Evolutionary conservation across 2,797 vertebrate genomes (phyloP).

Genomic region (Morelia viridis): DNA sequence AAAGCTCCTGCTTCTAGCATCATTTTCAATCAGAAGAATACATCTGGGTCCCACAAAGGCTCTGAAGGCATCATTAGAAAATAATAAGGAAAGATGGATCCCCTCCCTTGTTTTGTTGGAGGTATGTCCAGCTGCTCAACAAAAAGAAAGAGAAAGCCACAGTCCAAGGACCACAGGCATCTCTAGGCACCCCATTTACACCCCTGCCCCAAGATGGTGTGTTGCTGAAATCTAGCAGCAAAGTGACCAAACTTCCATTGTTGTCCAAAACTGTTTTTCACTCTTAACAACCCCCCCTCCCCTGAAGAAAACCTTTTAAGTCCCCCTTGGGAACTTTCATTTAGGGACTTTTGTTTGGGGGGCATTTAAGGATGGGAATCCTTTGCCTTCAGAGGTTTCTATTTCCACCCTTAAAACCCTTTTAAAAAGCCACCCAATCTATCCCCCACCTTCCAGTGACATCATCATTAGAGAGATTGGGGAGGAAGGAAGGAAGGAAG

Average conservation of each 20-base stretch:
- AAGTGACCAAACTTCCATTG: not conserved
- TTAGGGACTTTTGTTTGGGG: too few relatives aligned
- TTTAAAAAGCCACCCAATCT: too few relatives aligned
- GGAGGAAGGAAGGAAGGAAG: too few relatives aligned
- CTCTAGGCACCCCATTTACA: not conserved
- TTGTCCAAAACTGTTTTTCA: not conserved
- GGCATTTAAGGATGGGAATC: too few relatives aligned
- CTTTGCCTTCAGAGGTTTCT: too few relatives aligned
- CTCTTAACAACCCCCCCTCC: not conserved
- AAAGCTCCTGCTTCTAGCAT: not conserved
- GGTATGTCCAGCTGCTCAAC: not conserved
- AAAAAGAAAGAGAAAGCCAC: not conserved
- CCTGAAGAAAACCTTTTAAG: too few relatives aligned
- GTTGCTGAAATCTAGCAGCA: too few relatives aligned
- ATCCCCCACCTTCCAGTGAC: too few relatives aligned
- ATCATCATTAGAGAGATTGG: too few relatives aligned
- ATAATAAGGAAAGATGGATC: not conserved
- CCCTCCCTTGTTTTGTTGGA: not conserved
- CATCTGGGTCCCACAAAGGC: not conserved
- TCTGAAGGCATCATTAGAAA: not conserved
- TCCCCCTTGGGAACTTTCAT: too few relatives aligned
- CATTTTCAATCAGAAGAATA: not conserved
- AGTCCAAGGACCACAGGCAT: not conserved
- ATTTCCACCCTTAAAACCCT: too few relatives aligned
- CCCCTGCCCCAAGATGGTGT: too few relatives aligned